Evolutionary conservation across 2,113 vertebrate genomes (phyloP).

Genomic region (Solea senegalensis): DNA sequence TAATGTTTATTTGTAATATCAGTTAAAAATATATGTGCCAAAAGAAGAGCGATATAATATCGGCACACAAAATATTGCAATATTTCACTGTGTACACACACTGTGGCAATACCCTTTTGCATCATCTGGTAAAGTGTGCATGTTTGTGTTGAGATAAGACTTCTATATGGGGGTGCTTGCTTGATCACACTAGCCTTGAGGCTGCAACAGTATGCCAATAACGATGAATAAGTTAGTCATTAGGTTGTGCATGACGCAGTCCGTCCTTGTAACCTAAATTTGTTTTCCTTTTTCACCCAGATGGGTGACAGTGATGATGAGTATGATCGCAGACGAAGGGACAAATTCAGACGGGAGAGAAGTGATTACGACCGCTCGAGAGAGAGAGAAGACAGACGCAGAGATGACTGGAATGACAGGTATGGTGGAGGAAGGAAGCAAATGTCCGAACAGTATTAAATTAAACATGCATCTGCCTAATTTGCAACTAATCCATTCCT

Average conservation of each 20-base stretch:
- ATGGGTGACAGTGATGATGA: constrained; percentile 96
- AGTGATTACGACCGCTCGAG: constrained; percentile 92
- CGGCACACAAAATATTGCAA: too few species aligned
- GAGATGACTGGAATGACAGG: constrained; percentile 94
- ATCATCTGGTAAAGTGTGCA: too few species aligned
- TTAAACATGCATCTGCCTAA: background rate
- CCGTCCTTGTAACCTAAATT: background rate
- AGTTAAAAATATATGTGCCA: too few species aligned
- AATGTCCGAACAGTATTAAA: background rate
- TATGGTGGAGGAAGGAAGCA: constrained; percentile 42
- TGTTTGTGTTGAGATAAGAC: too few species aligned
- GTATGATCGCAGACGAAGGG: constrained; percentile 89
- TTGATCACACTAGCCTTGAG: too few species aligned
- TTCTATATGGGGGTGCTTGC: too few species aligned
- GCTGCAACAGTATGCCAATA: too few species aligned
- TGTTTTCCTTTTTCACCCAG: background rate
- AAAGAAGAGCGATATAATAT: too few species aligned
- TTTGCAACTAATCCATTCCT: too few species aligned
- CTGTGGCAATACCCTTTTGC: too few species aligned
- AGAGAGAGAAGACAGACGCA: constrained; percentile 88
- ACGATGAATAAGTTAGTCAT: background rate
- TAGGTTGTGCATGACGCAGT: background rate
- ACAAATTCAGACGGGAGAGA: constrained; percentile 90
- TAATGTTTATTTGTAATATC: too few species aligned
- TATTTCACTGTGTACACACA: too few species aligned